Percentiles rank a stretch among this genome's conserved stretches.
These are phyloP conservation scores for Copidosoma floridanum DNA, from an alignment of 1,140 invertebrate genomes.

Conservation along the genomic window DNA sequence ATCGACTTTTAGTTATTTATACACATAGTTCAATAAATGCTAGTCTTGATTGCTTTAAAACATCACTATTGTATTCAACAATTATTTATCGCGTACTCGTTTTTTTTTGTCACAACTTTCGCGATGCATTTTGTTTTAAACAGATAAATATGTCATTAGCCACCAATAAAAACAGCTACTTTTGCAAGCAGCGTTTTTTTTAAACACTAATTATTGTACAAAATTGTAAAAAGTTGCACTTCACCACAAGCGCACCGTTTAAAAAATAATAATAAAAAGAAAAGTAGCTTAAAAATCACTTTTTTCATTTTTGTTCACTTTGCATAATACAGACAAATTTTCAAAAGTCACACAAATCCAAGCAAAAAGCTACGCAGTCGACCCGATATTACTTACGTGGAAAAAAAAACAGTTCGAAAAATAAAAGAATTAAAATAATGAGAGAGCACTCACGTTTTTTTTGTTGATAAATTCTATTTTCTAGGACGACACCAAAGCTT, in stretches of 20 bases:
- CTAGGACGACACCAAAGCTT: conserved; percentile 32
- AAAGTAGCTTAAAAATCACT: conserved; percentile 4
- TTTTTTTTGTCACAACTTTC: conserved; percentile 12
- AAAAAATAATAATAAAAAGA: conserved; percentile 1
- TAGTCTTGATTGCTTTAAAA: conserved; percentile 3
- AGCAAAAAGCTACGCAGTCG: conserved; percentile 2
- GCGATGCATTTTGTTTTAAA: background rate
- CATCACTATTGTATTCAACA: background rate
- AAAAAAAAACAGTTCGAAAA: background rate
- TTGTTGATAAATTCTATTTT: conserved; percentile 19
- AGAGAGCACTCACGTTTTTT: conserved; percentile 16
- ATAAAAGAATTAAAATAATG: conserved; percentile 7
- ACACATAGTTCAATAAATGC: conserved; percentile 1
- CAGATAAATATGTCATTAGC: background rate
- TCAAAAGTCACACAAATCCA: conserved; percentile 12
- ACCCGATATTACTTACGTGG: background rate
- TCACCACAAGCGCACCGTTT: conserved; percentile 7
- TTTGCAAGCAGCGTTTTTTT: background rate
- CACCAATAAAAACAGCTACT: conserved; percentile 1
- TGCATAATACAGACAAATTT: conserved; percentile 14
- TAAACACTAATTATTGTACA: conserved; percentile 12
- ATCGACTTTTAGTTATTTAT: background rate
- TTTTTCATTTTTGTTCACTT: too few species aligned
- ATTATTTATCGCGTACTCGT: too few species aligned
- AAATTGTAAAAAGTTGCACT: conserved; percentile 22